Conservation (phyloP, 2,888 invertebrate genomes). For the Sacculina carcini region DNA sequence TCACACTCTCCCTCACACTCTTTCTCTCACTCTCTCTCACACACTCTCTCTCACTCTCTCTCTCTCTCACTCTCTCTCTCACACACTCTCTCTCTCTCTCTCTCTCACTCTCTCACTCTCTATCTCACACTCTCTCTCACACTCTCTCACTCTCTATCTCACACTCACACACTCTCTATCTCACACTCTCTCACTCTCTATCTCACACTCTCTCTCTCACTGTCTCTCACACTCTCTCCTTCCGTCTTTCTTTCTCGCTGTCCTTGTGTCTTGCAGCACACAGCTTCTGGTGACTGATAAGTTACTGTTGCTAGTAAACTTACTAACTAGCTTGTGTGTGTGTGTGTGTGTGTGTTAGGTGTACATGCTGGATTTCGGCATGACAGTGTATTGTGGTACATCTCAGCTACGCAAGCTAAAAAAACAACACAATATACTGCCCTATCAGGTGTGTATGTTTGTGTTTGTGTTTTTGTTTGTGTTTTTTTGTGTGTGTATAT, state of each 20-base stretch:
- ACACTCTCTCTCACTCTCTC: background rate
- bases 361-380: too few relatives aligned
- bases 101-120: background rate
- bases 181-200: constrained; percentile 2
- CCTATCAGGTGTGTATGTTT: too few relatives aligned
- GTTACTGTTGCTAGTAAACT: too few relatives aligned
- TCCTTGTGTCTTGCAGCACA: background rate
- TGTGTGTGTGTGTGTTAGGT: too few relatives aligned
- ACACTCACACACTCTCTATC: background rate
- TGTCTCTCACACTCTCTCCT: constrained; percentile 1
- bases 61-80: background rate
- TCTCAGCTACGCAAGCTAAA: too few relatives aligned
- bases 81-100: constrained; percentile 2
- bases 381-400: too few relatives aligned
- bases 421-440: too few relatives aligned
- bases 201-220: constrained; percentile 5
- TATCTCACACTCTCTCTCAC: background rate
- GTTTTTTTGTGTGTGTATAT: too few relatives aligned
- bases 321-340: too few relatives aligned
- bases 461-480: too few relatives aligned
- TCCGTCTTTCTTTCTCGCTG: constrained; percentile 3
- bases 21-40: background rate
- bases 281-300: too few relatives aligned
- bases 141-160: background rate
- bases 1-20: background rate